Base-by-base conservation (phyloP, 1,140 invertebrate genomes). In the Solenopsis fugax region DNA sequence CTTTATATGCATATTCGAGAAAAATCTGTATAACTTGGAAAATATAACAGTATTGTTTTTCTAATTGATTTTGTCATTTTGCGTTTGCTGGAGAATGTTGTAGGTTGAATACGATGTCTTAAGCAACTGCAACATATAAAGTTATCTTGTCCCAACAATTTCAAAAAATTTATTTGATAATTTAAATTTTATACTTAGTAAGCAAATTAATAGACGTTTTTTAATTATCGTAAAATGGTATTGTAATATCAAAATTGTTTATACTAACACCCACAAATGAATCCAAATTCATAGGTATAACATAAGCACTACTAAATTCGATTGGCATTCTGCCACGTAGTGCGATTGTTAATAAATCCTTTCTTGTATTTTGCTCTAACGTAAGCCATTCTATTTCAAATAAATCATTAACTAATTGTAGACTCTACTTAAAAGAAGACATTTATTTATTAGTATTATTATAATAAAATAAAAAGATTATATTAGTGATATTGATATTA, bases 61-160 rank as follows among this genome's bases (percentile, higher is more conserved):
- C 3, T 37, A 65, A 1, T 65, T 65, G 1, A 4, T 6, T 65
- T 65, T 10, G 4, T 37, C 34, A 37, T 37, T 37, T 29, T 58
- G 18, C 34, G 7, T 82, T 24, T 76, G 73, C 34, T 90, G 85
- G 37, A 91, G 52, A 52, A 91, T 3, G 7, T 87, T 91, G 16
- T 73, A 91, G 13, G 64, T 64, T 0, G 90, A 89, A 50, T 91
- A 91, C 2, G 90, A 88, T 16, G 78, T 87, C 58, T 91, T 91
- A 0, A 91, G 1, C 6, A 91, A 16, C 90, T 91, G 52, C 4
- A 77, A 64, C 13, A 37, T 58, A 2, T 18, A 65, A 65, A 65
- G 16, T 37, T 3, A 64, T 37, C 0, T 18, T 64, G 7, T 37
- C 37, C 34, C 62, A 37, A 9, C 34, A 64, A 34, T 10, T 41